Conservation (phyloP, 2,113 vertebrate species). For the Pseudopodoces humilis region DNA sequence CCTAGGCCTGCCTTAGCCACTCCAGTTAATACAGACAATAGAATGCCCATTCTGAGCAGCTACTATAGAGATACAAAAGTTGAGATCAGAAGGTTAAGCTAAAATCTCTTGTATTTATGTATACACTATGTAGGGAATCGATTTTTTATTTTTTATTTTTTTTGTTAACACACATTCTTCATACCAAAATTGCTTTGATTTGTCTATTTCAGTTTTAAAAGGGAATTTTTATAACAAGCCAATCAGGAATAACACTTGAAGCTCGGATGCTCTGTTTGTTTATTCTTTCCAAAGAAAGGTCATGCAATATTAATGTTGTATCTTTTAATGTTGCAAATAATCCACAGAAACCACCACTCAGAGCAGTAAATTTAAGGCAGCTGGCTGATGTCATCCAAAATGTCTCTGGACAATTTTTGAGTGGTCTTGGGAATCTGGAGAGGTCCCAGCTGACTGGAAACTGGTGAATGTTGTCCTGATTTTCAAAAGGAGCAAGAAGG, state of each 20-base stretch:
- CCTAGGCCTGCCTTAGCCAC: constrained; percentile 12
- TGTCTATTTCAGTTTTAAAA: constrained; percentile 38
- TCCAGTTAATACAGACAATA: constrained; percentile 7
- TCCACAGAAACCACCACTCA: background rate
- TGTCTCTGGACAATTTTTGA: background rate
- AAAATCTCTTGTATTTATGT: constrained; percentile 35
- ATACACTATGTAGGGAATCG: background rate
- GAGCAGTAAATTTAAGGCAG: background rate
- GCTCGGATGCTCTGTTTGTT: background rate
- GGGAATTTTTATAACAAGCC: constrained; percentile 30
- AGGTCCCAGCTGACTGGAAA: background rate
- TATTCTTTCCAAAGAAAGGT: background rate
- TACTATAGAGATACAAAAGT: background rate
- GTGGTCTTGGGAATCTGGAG: background rate
- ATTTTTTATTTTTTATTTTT: background rate
- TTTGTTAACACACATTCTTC: background rate
- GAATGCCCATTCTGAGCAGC: constrained; percentile 3
- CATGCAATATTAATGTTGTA: constrained; percentile 12
- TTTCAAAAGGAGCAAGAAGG: background rate
- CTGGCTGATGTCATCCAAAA: background rate
- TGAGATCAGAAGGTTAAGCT: constrained; percentile 23
- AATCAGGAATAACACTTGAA: constrained; percentile 3
- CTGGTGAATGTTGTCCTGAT: background rate
- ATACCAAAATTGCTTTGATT: constrained; percentile 25
- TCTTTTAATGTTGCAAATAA: constrained; percentile 20